Evolutionary conservation across 2,797 vertebrate genomes (phyloP).

Genomic region (Sebastes taczanowskii): DNA sequence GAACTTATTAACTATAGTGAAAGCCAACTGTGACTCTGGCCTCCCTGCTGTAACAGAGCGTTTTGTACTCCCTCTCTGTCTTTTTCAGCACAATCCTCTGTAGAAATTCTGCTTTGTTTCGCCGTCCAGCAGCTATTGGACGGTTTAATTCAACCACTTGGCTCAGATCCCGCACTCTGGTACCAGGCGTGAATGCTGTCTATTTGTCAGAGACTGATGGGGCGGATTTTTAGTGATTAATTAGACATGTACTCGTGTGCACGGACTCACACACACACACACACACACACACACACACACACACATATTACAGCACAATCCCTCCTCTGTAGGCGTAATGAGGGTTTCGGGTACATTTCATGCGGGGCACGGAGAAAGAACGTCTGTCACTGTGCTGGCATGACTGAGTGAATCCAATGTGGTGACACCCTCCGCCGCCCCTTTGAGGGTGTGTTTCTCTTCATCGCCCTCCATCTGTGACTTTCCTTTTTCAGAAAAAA

Average conservation of each 20-base stretch:
- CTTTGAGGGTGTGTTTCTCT: conserved; percentile 52
- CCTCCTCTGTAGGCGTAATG: conserved; percentile 59
- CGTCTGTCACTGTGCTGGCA: conserved; percentile 64
- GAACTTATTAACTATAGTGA: conserved; percentile 16
- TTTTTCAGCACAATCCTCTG: conserved; percentile 16
- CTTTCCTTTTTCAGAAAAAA: conserved; percentile 18
- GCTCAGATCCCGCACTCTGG: conserved; percentile 48
- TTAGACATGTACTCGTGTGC: conserved; percentile 52
- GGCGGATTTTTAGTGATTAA: conserved; percentile 63
- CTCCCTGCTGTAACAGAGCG: not conserved
- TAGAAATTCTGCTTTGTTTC: conserved; percentile 53
- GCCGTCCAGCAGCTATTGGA: conserved; percentile 51
- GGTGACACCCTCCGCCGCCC: conserved; percentile 45
- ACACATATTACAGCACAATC: conserved; percentile 39
- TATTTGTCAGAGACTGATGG: conserved; percentile 60
- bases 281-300: conserved; percentile 14
- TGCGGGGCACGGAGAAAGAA: conserved; percentile 61
- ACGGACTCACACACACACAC: not conserved
- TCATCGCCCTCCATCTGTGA: conserved; percentile 63
- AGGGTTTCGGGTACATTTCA: conserved; percentile 61
- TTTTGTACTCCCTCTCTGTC: conserved; percentile 30
- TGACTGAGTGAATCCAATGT: conserved; percentile 48
- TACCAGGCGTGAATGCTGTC: conserved; percentile 49
- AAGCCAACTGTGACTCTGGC: conserved; percentile 22
- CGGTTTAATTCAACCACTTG: conserved; percentile 56